A percentile compares a stretch with the other conserved stretches of the same genome.
phyloP scores from a whole-genome alignment of 2,797 vertebrate genomes.

The Molossus molossus region DNA sequence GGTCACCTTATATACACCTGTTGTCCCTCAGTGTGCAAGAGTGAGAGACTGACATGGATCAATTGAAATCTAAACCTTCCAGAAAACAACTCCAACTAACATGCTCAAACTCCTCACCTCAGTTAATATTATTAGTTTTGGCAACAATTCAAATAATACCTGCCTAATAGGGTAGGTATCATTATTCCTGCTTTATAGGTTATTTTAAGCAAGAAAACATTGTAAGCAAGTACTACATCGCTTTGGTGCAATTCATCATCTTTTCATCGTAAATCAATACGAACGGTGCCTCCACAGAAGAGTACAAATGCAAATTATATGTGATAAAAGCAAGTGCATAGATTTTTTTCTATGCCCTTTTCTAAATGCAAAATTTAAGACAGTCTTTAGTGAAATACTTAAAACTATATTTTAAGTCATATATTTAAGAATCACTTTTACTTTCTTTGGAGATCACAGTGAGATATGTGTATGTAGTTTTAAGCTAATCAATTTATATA shows the following conservation, averaged over 20 bases:
- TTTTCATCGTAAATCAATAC: neutral
- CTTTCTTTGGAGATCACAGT: neutral
- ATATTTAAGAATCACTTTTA: neutral
- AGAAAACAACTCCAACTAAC: neutral
- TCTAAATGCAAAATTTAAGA: constrained; percentile 27
- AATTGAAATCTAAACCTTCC: neutral
- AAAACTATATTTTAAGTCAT: constrained; percentile 37
- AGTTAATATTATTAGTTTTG: neutral
- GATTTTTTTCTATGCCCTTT: neutral
- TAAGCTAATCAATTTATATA: constrained; percentile 21
- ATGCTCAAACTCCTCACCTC: neutral
- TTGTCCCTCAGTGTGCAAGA: neutral
- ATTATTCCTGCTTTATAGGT: neutral
- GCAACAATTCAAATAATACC: neutral
- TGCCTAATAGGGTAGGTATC: neutral
- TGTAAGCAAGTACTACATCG: neutral
- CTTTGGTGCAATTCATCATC: neutral
- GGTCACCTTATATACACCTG: neutral
- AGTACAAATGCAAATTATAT: neutral
- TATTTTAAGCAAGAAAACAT: neutral
- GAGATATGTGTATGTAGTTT: neutral
- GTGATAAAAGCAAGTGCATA: constrained; percentile 22
- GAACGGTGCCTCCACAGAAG: neutral
- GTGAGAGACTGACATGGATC: neutral
- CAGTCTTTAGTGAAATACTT: constrained; percentile 17